Conservation (phyloP, 35 echinoderm and acorn worm species). For the Strongylocentrotus purpuratus region DNA sequence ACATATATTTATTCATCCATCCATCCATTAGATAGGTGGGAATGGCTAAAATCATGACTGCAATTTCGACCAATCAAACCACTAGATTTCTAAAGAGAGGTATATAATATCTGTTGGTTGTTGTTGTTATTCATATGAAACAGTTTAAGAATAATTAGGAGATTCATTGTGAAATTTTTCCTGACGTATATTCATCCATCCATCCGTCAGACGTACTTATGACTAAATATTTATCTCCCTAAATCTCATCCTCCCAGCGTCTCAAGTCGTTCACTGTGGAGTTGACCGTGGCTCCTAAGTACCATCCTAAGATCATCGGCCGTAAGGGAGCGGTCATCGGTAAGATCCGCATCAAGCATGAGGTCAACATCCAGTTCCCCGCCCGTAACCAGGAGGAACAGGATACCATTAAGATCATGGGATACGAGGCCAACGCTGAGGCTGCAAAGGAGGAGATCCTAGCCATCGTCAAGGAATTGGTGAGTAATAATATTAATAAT, state of each 20-base stretch:
- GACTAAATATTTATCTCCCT: background rate
- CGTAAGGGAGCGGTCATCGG: constrained; percentile 82
- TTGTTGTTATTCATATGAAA: too few relatives aligned
- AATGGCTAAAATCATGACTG: too few relatives aligned
- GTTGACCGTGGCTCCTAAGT: constrained; percentile 73
- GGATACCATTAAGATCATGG: constrained; percentile 69
- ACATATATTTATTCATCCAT: too few relatives aligned
- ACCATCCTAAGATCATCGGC: constrained; percentile 99
- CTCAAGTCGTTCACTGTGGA: constrained; percentile 65
- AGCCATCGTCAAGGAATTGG: constrained; percentile 86
- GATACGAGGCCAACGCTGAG: constrained; percentile 80
- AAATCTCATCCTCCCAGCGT: constrained; percentile 51
- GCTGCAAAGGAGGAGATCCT: constrained; percentile 87
- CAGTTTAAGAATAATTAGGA: too few relatives aligned
- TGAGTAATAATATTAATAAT: constrained; percentile 44
- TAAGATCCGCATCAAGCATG: constrained; percentile 81
- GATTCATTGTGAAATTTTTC: too few relatives aligned
- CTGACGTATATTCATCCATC: too few relatives aligned
- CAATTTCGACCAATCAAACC: too few relatives aligned
- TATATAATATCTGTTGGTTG: too few relatives aligned
- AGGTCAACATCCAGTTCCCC: constrained; percentile 96
- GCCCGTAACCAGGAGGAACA: constrained; percentile 64
- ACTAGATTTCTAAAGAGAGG: too few relatives aligned
- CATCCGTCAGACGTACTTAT: background rate
- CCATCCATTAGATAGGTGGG: background rate